Evolutionary conservation across 2,888 invertebrate species (phyloP), one percentile per base, ranked within the genome.

Genomic region (Rhagonycha lutea): DNA sequence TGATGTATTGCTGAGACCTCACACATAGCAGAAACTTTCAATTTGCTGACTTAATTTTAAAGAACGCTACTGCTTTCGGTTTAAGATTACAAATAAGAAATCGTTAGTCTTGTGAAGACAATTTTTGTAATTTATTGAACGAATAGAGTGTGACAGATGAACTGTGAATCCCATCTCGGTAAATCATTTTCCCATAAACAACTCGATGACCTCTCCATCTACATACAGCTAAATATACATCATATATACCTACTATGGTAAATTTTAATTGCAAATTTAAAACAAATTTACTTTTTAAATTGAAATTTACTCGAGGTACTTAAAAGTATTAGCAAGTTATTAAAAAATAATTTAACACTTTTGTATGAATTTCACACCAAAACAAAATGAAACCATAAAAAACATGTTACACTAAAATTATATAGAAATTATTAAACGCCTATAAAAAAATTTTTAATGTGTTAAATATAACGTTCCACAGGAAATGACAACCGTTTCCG

Each of bases 141-240:
- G 62, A 18, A 18, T 14, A 76, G 68, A 67, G 67, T 67, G 61
- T 79, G 85, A 86, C 85, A 86, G 86, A 86, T 86, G 87, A 87
- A 86, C 86, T 87, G 87, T 87, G 86, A 87, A 86, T 87, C 86
- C 86, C 83, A 83, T 85, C 84, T 83, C 85, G 85, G 84, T 87
- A 86, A 87, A 87, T 87, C 87, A 87, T 86, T 84, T 84, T 82
- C 85, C 85, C 85, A 81, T 85, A 85, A 84, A 83, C 82, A 47
- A 47, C 47, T 47, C 47, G 47, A 47, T 47, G 47, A 47, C 47
- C 47, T n/a, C n/a, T 47, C n/a, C 47, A n/a, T 47, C 47, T 47
- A n/a, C 47, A 8, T 47, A 47, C 47, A n/a, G n/a, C n/a, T 47
- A 47, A 47, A 47, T 47, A 47, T 47, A 47, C 18, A 18, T 18